phyloP scores from a whole-genome alignment of 2,797 vertebrate genomes.

The Acanthurus tractus region DNA sequence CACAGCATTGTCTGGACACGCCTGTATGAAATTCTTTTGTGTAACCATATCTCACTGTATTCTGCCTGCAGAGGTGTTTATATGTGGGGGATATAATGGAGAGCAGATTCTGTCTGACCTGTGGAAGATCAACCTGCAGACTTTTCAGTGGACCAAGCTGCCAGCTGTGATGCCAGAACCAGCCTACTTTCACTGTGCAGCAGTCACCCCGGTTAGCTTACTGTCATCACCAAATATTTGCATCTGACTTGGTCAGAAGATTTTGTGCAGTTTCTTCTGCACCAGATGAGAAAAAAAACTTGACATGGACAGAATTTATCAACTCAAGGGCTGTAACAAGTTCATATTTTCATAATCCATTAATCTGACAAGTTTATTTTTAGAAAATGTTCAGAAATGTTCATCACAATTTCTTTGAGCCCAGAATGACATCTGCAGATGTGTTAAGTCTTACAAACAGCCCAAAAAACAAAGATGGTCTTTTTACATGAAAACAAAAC shows the following conservation, averaged over 20 bases:
- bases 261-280: neutral
- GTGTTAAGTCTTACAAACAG: neutral
- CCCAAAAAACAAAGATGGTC: neutral
- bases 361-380: too few species aligned
- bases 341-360: neutral
- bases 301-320: too few species aligned
- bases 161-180: slow-evolving; percentile 96
- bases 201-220: slow-evolving; percentile 93
- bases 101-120: slow-evolving; percentile 95
- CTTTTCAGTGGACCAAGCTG: slow-evolving; percentile 95
- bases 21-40: neutral
- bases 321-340: too few species aligned
- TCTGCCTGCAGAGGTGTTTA: slow-evolving; percentile 90
- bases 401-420: too few species aligned
- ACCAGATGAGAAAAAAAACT: too few species aligned
- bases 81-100: slow-evolving; percentile 97
- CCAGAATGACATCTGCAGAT: neutral
- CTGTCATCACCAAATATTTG: neutral
- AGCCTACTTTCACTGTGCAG: slow-evolving; percentile 98
- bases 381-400: too few species aligned
- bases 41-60: neutral
- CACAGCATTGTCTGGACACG: neutral
- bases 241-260: too few species aligned
- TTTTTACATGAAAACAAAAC: neutral
- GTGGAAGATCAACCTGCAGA: slow-evolving; percentile 95